Percentiles rank a stretch among this genome's conserved stretches.
Evolutionary conservation across 2,888 invertebrate genomes (phyloP).

Genomic region (Diplolepis rosae): DNA sequence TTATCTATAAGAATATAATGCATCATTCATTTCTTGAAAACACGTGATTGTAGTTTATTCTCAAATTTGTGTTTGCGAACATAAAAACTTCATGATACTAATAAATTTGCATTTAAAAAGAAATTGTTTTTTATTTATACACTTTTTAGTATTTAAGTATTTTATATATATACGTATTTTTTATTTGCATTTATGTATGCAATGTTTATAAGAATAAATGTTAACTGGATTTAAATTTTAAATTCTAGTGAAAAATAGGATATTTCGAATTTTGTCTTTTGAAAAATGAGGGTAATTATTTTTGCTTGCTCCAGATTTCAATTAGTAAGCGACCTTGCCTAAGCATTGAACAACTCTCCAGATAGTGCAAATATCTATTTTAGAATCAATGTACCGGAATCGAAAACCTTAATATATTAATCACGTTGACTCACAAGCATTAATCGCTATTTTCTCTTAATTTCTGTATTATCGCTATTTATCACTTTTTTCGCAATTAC

Average conservation of each 20-base stretch:
- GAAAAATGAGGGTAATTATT: not conserved
- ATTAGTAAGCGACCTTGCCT: not conserved
- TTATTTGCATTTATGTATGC: not conserved
- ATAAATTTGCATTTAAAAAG: constrained; percentile 63
- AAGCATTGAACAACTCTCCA: not conserved
- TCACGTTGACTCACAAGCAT: not conserved
- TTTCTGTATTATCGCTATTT: not conserved
- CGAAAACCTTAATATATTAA: not conserved
- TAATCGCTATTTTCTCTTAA: not conserved
- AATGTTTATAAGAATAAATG: not conserved
- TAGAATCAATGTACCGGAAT: not conserved
- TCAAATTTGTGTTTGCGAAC: constrained; percentile 35
- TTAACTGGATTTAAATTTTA: not conserved
- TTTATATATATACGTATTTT: not conserved
- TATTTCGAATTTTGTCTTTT: not conserved
- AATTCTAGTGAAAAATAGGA: no score
- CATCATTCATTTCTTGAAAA: not conserved
- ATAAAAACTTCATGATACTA: constrained; percentile 55
- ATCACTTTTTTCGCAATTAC: not conserved
- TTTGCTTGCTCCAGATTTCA: not conserved
- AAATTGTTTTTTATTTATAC: not conserved
- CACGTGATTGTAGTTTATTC: not conserved
- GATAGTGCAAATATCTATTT: constrained; percentile 2
- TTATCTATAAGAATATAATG: not conserved
- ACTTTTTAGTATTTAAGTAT: not conserved